Base-by-base conservation (phyloP, 2,113 vertebrate genomes). In the Prochilodus magdalenae region DNA sequence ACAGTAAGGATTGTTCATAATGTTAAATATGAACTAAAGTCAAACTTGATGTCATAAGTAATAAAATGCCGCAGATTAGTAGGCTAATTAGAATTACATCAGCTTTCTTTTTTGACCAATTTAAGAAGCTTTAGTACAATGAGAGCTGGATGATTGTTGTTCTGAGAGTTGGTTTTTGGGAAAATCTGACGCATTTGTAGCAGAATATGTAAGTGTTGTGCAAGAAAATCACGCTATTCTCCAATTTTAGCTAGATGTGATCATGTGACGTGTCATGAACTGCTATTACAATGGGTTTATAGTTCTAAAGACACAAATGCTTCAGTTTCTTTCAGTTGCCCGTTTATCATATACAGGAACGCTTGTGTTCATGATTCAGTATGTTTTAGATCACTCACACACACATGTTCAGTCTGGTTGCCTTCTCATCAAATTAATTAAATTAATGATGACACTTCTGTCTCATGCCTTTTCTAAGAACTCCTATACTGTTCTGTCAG, bases 271-370 rank as follows among this genome's bases (percentile, higher is more conserved):
- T 5, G 40, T 57, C 5, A 4, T 26, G 40, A 59, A 79, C 33
- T 55, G 16, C n/a, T 15, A 57, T 79, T 79, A 69, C 51, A 55
- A 55, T 27, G 75, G 27, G 33, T 70, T 14, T 57, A 33, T 79
- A 78, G 16, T 63, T 63, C 40, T 76, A 20, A 26, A 27, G 26
- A 29, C 60, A 47, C 49, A 36, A 30, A 30, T 22, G 29, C 12
- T 12, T 29, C 7, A 14, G n/a, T 29, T 47, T 47, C 29, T n/a
- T 47, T 47, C 29, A 2, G 44, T 22, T 3, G 12, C 59, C 22
- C 15, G 10, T 63, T 27, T 63, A 0, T 65, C 15, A 29, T 27
- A 18, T 4, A 13, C 40, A 44, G 13, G 47, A 27, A 53, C 24
- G 24, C 70, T 27, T 67, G 20, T 79, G 30, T 59, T 44, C 22